Base-by-base conservation (phyloP, 2,797 vertebrate species). In the Vespertilio murinus region DNA sequence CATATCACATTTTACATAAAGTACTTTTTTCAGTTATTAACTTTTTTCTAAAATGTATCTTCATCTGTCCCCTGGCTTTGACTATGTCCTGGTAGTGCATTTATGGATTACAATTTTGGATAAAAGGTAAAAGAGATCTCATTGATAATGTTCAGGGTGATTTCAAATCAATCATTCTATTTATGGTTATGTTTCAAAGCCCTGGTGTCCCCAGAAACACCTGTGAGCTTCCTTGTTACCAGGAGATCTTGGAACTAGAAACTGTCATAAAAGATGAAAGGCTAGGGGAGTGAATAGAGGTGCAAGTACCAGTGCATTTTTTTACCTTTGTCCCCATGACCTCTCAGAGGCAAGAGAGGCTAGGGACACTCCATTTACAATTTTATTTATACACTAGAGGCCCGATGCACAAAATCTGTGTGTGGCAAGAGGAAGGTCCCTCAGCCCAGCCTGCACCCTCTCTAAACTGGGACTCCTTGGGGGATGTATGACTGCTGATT, bases 31-130 rank as follows among this genome's bases (percentile, higher is more conserved):
- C 22, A 70, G 28, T 49, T 75, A 49, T n/a, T 71, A 83, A 59
- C 59, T 16, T 42, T 67, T 86, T 87, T 65, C 70, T 78, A 67
- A 95, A 86, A 73, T 33, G 54, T 64, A 33, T 69, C 25, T 16
- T 22, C 61, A 1, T 38, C 10, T 42, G 1, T 78, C 20, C 59
- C 85, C 35, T 67, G 64, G 38, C 33, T 81, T 73, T 12, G 18
- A 33, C 30, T 81, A 12, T 33, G 30, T 77, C 64, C 33, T 40
- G 22, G 17, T 49, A 30, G 18, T 28, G 64, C 35, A 8, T 90
- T 54, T 69, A 54, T 88, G n/a, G 23, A 82, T 65, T 73, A 1
- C 2, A 54, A 5, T 40, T 83, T 75, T 49, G 12, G 5, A 40
- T 33, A 28, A 80, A 59, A 75, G 59, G 82, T 79, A 84, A 71